Evolutionary conservation across 2,113 vertebrate species (phyloP).

Genomic region (Porphyrio hochstetteri): DNA sequence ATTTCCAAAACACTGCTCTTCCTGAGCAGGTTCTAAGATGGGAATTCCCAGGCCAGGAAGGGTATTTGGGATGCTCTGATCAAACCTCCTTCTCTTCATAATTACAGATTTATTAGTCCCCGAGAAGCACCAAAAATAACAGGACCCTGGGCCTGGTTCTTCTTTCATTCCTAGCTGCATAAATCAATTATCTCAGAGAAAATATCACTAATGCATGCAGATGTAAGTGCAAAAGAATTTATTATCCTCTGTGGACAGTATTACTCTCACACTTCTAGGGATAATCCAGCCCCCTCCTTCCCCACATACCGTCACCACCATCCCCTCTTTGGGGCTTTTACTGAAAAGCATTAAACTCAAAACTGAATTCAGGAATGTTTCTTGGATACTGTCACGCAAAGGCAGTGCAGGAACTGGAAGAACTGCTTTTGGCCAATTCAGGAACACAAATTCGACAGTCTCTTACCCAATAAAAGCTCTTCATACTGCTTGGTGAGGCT

Average conservation of each 20-base stretch:
- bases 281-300: not conserved
- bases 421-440: not conserved
- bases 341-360: not conserved
- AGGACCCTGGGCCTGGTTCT: not conserved
- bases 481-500: not conserved
- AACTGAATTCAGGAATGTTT: constrained; percentile 1
- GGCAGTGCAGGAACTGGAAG: not conserved
- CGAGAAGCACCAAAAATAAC: not conserved
- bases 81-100: not conserved
- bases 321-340: not conserved
- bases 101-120: not conserved
- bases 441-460: not conserved
- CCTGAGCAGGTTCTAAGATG: not conserved
- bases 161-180: not conserved
- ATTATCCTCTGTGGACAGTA: not conserved
- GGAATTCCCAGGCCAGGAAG: not conserved
- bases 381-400: not conserved
- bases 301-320: accelerated
- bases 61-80: not conserved
- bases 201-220: not conserved
- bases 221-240: constrained; percentile 35
- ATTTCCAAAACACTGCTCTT: not conserved
- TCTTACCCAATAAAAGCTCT: not conserved
- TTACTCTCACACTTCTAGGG: not conserved
- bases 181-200: not conserved